Base-by-base conservation (phyloP, 2,797 vertebrate species). In the Cynodonichthys magdalenae region DNA sequence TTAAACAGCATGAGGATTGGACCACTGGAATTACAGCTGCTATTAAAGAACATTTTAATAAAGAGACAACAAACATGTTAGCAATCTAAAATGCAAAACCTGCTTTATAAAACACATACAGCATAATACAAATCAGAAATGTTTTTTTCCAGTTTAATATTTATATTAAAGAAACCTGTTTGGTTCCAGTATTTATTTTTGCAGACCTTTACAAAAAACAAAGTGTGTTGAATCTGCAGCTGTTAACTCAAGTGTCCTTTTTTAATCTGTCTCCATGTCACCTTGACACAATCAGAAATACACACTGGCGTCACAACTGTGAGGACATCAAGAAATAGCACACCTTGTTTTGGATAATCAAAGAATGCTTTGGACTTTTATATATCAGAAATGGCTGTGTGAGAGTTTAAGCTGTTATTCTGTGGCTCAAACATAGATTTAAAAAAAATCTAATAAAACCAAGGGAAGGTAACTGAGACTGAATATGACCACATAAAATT, bases 351-450 rank as follows among this genome's bases (percentile, higher is more conserved):
- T 47, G 53, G 54, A 36, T 58, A 4, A 54, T 72, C 65, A 17
- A 34, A 51, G 4, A 9, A 17, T 58, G 59, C 36, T n/a, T 51
- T 36, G 5, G 6, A 45, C 54, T 63, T 79, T 71, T 64, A 41
- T 63, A 41, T 59, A 83, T 85, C 70, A 80, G 63, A 75, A 87
- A 65, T 53, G 64, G 17, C 18, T 27, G 3, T 15, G 11, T 15
- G 17, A 42, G 29, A 34, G 15, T 67, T 65, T 59, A 29, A 66
- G 48, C 18, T 44, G 48, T 69, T 62, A 4, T 15, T 46, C n/a
- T 61, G 74, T 76, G 12, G 15, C 50, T 62, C 5, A 73, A 77
- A 66, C 15, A 64, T 11, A 66, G 1, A 18, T 63, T 63, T 31
- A 54, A 82, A 65, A 65, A 61, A 17, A 34, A 9, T 20, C 36